These are phyloP conservation scores for Chelidonichthys spinosus DNA, from an alignment of 2,797 vertebrate genomes.

Conservation along the genomic window DNA sequence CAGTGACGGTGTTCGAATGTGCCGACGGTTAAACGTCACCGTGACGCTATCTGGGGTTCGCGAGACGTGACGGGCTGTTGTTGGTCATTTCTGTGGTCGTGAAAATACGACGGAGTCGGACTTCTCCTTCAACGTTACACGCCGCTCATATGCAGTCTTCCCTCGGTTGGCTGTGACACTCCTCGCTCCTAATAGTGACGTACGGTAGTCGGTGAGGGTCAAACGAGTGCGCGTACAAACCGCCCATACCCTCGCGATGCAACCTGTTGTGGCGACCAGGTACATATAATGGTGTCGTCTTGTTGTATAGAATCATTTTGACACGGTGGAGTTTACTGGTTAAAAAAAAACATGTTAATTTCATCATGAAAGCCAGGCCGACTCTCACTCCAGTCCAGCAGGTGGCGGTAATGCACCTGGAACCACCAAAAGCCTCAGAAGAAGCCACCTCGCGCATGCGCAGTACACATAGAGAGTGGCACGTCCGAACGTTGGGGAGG, in stretches of 20 bases:
- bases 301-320: too few species aligned
- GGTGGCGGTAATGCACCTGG: conserved; percentile 24
- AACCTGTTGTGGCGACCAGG: background rate
- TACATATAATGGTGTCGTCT: background rate
- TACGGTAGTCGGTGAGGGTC: conserved; percentile 35
- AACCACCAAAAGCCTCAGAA: background rate
- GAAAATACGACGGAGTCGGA: background rate
- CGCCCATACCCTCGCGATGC: background rate
- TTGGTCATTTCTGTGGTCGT: conserved; percentile 33
- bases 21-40: background rate
- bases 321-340: too few species aligned
- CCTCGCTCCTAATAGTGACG: conserved; percentile 3
- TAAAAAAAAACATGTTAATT: background rate
- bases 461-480: background rate
- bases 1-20: background rate
- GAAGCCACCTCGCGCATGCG: conserved; percentile 53
- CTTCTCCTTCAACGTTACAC: conserved; percentile 3
- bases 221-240: conserved; percentile 7
- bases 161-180: conserved; percentile 12
- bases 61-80: background rate
- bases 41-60: conserved; percentile 5
- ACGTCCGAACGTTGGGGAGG: conserved; percentile 58
- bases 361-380: background rate
- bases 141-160: background rate
- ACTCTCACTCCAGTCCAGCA: conserved; percentile 11